Evolutionary conservation across 2,113 vertebrate genomes (phyloP).

Genomic region (Stigmatopora argus): DNA sequence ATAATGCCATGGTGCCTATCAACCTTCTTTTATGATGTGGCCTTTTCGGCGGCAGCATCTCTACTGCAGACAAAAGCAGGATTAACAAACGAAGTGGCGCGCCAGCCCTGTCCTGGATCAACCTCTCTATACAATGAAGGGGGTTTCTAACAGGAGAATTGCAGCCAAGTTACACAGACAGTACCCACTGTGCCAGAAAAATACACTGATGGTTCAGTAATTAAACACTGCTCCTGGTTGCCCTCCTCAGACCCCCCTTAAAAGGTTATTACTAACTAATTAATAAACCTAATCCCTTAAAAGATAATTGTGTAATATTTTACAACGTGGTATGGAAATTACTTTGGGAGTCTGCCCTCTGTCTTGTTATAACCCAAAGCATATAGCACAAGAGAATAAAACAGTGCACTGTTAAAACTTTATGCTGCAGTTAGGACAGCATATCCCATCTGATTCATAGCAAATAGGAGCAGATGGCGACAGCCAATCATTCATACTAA

Average conservation of each 20-base stretch:
- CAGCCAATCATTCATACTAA: too few relatives aligned
- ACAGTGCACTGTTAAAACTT: too few relatives aligned
- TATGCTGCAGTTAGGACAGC: neutral
- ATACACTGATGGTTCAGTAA: neutral
- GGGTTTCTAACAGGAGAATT: neutral
- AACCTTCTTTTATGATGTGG: neutral
- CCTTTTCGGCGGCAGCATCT: neutral
- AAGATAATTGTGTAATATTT: neutral
- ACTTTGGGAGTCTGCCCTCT: too few relatives aligned
- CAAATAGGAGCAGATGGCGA: neutral
- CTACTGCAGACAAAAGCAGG: neutral
- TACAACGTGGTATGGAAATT: neutral
- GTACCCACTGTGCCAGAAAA: neutral
- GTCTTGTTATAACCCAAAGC: too few relatives aligned
- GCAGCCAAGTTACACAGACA: slow-evolving; percentile 1
- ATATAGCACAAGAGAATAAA: too few relatives aligned
- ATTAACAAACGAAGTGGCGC: neutral
- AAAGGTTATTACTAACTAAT: neutral
- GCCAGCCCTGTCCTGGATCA: slow-evolving; percentile 1
- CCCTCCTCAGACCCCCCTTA: neutral
- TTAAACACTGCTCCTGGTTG: neutral
- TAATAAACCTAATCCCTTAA: neutral
- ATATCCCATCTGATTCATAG: neutral
- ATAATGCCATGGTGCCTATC: neutral
- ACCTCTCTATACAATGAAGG: neutral